Base-by-base conservation (phyloP, 1,140 invertebrate genomes). In the Lineus longissimus region DNA sequence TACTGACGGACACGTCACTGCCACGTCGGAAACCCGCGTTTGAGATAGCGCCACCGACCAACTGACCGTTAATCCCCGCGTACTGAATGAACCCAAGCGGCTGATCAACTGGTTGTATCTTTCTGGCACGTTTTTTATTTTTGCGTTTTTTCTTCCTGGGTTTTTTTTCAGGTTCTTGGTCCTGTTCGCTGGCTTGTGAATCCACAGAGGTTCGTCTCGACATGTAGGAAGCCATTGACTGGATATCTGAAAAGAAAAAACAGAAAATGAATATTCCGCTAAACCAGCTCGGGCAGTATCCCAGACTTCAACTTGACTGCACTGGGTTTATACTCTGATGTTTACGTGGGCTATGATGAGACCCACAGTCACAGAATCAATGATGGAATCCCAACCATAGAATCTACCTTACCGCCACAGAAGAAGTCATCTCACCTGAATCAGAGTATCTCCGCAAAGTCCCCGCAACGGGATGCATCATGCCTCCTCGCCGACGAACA, bases 401-500 rank as follows among this genome's bases (percentile, higher is more conserved):
- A n/a, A n/a, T n/a, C n/a, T n/a, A n/a, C n/a, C n/a, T n/a, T n/a
- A n/a, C n/a, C n/a, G n/a, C n/a, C n/a, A n/a, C n/a, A n/a, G n/a
- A n/a, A n/a, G n/a, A n/a, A n/a, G n/a, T n/a, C n/a, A n/a, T 31
- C 31, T 40, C 55, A 78, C 76, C 77, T 47, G 77, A 79, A 59
- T 79, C 77, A 22, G 77, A 79, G 62, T 76, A 77, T 58, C 76
- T 68, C 22, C 76, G 23, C 0, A 70, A 64, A 11, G 70, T 71
- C 9, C 71, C 71, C n/a, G 73, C 69, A 0, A 67, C 60, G 19
- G 75, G 76, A 17, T 67, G 67, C 23, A 72, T 67, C 62, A 77
- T 64, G 7, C 74, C 93, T 64, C 90, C 91, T 72, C 93, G 84
- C 22, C 94, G 83, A 30, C 87, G 88, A 0, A 96, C 87, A 67